Conservation (phyloP, 2,113 vertebrate species). For the Tetrax tetrax region DNA sequence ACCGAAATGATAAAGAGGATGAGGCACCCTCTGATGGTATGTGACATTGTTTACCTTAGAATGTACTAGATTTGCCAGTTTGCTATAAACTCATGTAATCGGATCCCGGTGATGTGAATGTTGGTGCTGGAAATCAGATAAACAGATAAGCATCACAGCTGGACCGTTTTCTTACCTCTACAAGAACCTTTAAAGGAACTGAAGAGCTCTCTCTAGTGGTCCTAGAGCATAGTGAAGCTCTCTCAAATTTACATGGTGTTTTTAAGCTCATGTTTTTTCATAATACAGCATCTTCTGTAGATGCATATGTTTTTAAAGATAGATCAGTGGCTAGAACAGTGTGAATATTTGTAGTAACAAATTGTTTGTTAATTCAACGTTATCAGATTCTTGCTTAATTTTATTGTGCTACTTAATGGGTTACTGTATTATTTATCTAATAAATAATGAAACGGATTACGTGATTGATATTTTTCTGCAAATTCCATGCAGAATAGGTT, state of each 20-base stretch:
- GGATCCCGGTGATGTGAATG: neutral
- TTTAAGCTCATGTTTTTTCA: neutral
- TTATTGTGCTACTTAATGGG: conserved; percentile 71
- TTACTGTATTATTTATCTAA: conserved; percentile 78
- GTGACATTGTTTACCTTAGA: conserved; percentile 60
- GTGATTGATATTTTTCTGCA: conserved; percentile 68
- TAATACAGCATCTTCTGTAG: conserved; percentile 31
- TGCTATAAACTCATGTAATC: neutral
- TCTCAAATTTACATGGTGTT: neutral
- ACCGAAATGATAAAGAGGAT: conserved; percentile 89
- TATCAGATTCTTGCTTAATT: conserved; percentile 79
- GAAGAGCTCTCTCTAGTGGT: conserved; percentile 87
- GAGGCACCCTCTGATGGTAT: conserved; percentile 85
- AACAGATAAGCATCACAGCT: conserved; percentile 33
- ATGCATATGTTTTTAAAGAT: conserved; percentile 40
- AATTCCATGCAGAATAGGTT: conserved; percentile 64
- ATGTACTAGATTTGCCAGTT: neutral
- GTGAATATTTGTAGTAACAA: conserved; percentile 61
- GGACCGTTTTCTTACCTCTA: conserved; percentile 48
- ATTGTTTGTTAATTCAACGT: conserved; percentile 75
- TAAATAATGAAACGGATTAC: conserved; percentile 74
- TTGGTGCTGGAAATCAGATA: conserved; percentile 32
- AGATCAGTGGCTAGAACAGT: conserved; percentile 30
- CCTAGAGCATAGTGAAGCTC: conserved; percentile 41
- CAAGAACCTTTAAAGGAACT: conserved; percentile 73